Base-by-base conservation (phyloP, 2,113 vertebrate species). In the Psittacara wagleri region DNA sequence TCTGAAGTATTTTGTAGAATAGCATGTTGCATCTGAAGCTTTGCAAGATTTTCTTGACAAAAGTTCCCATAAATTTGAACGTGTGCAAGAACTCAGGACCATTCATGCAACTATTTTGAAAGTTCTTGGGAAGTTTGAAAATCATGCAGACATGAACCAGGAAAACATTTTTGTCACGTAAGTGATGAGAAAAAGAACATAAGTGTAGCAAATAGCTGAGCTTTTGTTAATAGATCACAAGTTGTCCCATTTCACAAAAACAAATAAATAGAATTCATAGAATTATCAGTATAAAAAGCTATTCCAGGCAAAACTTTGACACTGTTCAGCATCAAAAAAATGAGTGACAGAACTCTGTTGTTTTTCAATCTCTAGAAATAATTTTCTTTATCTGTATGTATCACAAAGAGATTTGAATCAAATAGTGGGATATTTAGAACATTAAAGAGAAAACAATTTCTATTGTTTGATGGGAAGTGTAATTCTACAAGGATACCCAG, bases 261-360 rank as follows among this genome's bases (percentile, higher is more conserved):
- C 20, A 87, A 76, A 79, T 41, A 95, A 94, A 84, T 25, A 92
- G 88, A 95, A 95, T 96, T 97, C 92, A 75, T 76, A 97, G 92
- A 87, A 93, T 70, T 90, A 61, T 94, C 83, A 84, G 70, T 55
- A 59, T 15, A 75, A 94, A 92, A 95, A 83, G 28, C 25, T 83
- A 91, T 46, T 77, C 52, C 41, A 44, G 61, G 17, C 41, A 95
- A 96, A 93, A 51, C 85, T 95, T 95, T 83, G 69, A 20, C 92
- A 76, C 48, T 73, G 27, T 69, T 97, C 81, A 81, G 67, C 79
- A 86, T 96, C 62, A 96, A 87, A 97, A 95, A 89, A 77, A 67
- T 86, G 95, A 97, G 82, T 97, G 95, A 97, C 85, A 96, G 95
- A 95, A 96, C n/a, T 89, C 96, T 96, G 94, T 94, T 94, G 92